phyloP scores from a whole-genome alignment of 2,113 vertebrate genomes.

The Siniperca knerii region DNA sequence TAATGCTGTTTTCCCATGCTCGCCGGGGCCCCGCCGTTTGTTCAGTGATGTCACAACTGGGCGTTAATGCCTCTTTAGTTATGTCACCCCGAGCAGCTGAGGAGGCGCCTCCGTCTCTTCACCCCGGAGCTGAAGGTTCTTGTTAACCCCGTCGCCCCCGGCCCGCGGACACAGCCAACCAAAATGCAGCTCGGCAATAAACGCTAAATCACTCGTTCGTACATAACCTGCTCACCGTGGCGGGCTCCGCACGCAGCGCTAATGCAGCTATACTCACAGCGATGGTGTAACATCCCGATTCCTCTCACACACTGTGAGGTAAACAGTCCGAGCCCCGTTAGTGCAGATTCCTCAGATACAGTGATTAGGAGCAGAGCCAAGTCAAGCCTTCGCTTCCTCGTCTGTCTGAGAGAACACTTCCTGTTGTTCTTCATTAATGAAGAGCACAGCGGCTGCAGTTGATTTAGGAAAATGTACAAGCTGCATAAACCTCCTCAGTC shows the following conservation, averaged over 20 bases:
- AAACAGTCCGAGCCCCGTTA: conserved; percentile 34
- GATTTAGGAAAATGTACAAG: conserved; percentile 48
- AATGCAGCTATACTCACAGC: too few species aligned
- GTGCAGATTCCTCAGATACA: background rate
- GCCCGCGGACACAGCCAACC: background rate
- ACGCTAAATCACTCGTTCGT: background rate
- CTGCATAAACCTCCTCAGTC: conserved; percentile 37
- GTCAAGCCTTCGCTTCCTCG: too few species aligned
- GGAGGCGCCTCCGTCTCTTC: conserved; percentile 46
- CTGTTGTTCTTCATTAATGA: conserved; percentile 38
- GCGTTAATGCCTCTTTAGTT: conserved; percentile 83
- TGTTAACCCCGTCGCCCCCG: conserved; percentile 34
- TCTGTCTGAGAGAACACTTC: too few species aligned
- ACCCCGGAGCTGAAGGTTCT: conserved; percentile 11
- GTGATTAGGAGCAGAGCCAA: too few species aligned
- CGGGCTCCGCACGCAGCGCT: background rate
- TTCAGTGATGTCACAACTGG: conserved; percentile 72
- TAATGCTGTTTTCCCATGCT: conserved; percentile 82
- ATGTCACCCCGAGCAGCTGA: conserved; percentile 68
- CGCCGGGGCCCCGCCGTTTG: conserved; percentile 69
- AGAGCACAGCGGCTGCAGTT: conserved; percentile 14
- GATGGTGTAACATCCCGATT: conserved; percentile 39
- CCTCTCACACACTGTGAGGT: conserved; percentile 62
- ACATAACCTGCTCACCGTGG: background rate
- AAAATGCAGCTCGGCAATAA: background rate